Conservation (phyloP, 1,140 invertebrate genomes). For the Hyposmocoma kahamanoa region DNA sequence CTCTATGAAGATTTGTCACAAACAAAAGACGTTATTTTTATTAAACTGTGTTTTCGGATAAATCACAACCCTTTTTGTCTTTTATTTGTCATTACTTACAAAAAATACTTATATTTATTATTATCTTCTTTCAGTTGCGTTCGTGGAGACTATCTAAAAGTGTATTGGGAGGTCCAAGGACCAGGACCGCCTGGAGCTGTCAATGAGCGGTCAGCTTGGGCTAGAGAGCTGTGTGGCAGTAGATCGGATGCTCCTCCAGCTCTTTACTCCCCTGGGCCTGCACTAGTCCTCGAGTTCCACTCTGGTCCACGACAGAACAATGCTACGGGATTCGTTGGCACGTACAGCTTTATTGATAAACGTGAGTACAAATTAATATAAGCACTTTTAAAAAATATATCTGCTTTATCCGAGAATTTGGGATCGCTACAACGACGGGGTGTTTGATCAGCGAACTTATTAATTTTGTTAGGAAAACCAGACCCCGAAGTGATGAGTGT, state of each 20-base stretch:
- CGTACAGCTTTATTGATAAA: slow-evolving; percentile 87
- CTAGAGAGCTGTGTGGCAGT: slow-evolving; percentile 84
- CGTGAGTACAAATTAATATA: slow-evolving; percentile 75
- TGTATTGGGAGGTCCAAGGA: slow-evolving; percentile 77
- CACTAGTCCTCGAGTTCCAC: slow-evolving; percentile 89
- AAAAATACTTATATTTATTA: too few relatives aligned
- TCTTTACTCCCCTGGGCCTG: slow-evolving; percentile 86
- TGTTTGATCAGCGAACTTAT: too few relatives aligned
- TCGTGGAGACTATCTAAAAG: slow-evolving; percentile 84
- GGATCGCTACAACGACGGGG: too few relatives aligned
- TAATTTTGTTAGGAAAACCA: too few relatives aligned
- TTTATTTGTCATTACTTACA: too few relatives aligned
- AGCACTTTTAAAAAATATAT: too few relatives aligned
- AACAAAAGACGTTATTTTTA: too few relatives aligned
- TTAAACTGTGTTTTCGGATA: too few relatives aligned
- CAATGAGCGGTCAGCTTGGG: slow-evolving; percentile 86
- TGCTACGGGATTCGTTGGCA: slow-evolving; percentile 84
- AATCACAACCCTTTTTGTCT: too few relatives aligned
- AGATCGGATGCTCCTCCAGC: slow-evolving; percentile 82
- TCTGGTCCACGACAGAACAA: slow-evolving; percentile 75
- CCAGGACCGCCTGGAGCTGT: slow-evolving; percentile 78
- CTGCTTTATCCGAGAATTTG: too few relatives aligned
- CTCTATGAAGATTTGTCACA: too few relatives aligned
- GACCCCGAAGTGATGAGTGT: too few relatives aligned
- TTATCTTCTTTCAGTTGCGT: slow-evolving; percentile 81